Conservation (phyloP, 2,797 vertebrate species). For the Protonibea diacanthus region DNA sequence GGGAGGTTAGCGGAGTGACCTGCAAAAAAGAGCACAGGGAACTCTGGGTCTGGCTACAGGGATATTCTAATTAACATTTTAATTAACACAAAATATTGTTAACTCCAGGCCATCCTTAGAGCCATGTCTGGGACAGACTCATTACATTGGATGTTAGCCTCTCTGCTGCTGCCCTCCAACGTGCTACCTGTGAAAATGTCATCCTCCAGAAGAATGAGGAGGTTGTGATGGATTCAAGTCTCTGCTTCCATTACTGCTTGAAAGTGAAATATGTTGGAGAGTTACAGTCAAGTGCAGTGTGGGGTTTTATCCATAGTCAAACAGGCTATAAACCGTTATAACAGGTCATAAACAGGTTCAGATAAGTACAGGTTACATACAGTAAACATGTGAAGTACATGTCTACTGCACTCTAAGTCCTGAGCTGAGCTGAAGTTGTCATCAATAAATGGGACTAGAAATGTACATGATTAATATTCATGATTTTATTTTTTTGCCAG, state of each 20-base stretch:
- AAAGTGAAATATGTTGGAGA: constrained; percentile 13
- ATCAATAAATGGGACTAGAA: too few species aligned
- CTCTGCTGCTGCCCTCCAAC: constrained; percentile 59
- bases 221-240: constrained; percentile 31
- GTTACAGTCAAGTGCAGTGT: background rate
- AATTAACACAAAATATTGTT: constrained; percentile 85
- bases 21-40: constrained; percentile 59
- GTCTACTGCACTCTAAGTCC: background rate
- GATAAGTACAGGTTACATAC: background rate
- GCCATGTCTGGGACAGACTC: constrained; percentile 76
- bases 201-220: constrained; percentile 46
- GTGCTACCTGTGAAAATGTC: constrained; percentile 63
- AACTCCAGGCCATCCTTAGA: constrained; percentile 79
- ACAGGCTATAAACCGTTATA: background rate
- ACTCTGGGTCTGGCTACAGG: constrained; percentile 68
- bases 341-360: too few species aligned
- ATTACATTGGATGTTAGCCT: constrained; percentile 74
- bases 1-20: constrained; percentile 67
- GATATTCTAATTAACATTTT: constrained; percentile 86
- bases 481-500: too few species aligned
- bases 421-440: too few species aligned
- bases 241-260: background rate
- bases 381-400: background rate
- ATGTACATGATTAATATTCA: too few species aligned
- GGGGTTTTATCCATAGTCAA: background rate